These are phyloP conservation scores for Zhuqinia jingwanae DNA, from an alignment of 2,888 invertebrate species.

Conservation along the genomic window DNA sequence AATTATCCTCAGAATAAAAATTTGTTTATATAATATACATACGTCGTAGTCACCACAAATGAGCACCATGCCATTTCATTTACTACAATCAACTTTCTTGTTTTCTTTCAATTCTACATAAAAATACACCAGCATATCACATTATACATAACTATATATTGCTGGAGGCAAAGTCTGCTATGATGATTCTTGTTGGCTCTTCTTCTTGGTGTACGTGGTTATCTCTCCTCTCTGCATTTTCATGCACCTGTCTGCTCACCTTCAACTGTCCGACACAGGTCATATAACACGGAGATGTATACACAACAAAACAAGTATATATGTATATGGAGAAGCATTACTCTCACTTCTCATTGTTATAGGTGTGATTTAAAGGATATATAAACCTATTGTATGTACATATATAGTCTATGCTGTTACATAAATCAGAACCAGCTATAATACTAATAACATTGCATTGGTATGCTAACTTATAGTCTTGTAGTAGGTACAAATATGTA, in stretches of 20 bases:
- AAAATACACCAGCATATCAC: constrained; percentile 7
- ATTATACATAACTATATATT: background rate
- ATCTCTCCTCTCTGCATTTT: constrained; percentile 34
- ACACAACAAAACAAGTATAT: too few species aligned
- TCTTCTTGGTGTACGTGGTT: background rate
- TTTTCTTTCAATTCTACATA: constrained; percentile 9
- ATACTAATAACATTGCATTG: too few species aligned
- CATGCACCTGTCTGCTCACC: constrained; percentile 76
- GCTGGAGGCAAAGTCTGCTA: constrained; percentile 45
- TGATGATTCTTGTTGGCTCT: background rate
- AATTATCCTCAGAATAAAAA: background rate
- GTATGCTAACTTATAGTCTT: background rate
- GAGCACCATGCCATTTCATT: background rate
- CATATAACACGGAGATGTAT: constrained; percentile 73
- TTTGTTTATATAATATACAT: background rate
- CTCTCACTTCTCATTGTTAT: too few species aligned
- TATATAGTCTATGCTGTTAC: too few species aligned
- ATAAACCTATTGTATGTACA: too few species aligned
- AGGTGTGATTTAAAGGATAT: too few species aligned
- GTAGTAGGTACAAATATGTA: background rate
- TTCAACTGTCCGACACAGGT: constrained; percentile 78
- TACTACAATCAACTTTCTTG: constrained; percentile 3
- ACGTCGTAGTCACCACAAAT: background rate
- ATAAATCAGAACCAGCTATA: too few species aligned
- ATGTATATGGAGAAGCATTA: constrained; percentile 12